Base-by-base conservation (phyloP, 2,797 vertebrate genomes). In the Pipistrellus pygmaeus region DNA sequence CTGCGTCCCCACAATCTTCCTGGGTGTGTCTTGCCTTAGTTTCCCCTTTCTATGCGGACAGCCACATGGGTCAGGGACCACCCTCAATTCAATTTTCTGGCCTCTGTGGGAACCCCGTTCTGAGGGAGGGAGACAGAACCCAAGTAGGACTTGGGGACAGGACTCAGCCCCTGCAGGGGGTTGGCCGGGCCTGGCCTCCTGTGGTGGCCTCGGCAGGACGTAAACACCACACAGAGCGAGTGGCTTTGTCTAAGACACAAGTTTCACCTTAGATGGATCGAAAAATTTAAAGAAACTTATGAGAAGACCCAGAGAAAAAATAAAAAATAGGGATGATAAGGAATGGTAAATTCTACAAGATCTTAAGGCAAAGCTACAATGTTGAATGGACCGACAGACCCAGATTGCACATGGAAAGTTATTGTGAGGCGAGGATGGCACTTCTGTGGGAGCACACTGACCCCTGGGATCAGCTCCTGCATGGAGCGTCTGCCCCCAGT, bases 391-490 rank as follows among this genome's bases (percentile, higher is more conserved):
- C 17, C 6, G 4, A 3, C 10, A n/a, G 60, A 72, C 21, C 18
- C 64, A 11, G 30, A 10, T 41, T 21, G 2, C 13, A 15, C 0
- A 0, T 13, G 27, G 55, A 48, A 57, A 32, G 20, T 30, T 7
- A 1, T 13, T 13, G 6, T 13, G 25, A 44, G 55, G 11, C 20
- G 1, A 25, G 21, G 21, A 23, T 17, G n/a, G 25, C 15, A 12
- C 30, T 80, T 8, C 35, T 60, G 12, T 27, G 57, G 25, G 57
- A 60, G 57, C 5, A 0, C 57, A 27, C 57, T 60, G 57, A 60
- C 25, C 25, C 57, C 11, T 27, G 25, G 25, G 25, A 2, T 25
- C 57, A 60, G 57, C 25, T 60, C 25, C 57, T 60, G 25, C 57
- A 27, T 60, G 27, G 25, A 60, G 57, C 25, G 0, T 60, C 25